Evolutionary conservation across 1,140 invertebrate species (phyloP).

Genomic region (Drosophila punjabiensis): DNA sequence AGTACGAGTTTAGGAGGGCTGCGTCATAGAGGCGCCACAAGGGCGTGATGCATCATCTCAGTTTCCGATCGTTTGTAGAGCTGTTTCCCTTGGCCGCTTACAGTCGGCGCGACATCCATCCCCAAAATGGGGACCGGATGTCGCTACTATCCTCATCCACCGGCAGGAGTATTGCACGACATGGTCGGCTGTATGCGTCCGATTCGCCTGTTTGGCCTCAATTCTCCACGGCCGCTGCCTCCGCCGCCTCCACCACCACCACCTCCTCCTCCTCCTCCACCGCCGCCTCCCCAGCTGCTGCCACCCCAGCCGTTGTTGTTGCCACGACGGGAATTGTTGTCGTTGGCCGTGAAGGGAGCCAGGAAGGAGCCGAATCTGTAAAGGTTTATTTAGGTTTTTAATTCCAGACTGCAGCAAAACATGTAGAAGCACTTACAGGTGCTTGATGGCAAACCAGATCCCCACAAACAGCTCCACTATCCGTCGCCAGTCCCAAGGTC

Average conservation of each 20-base stretch:
- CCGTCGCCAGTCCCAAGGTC: slow-evolving; percentile 69
- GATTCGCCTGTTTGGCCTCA: slow-evolving; percentile 69
- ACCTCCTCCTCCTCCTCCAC: slow-evolving; percentile 29
- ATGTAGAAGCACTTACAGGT: slow-evolving; percentile 51
- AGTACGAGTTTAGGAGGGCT: slow-evolving; percentile 47
- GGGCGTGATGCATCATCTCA: not conserved
- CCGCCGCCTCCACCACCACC: slow-evolving; percentile 48
- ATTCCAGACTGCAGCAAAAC: rapidly evolving
- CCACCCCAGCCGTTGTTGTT: slow-evolving; percentile 49
- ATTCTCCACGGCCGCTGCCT: slow-evolving; percentile 43
- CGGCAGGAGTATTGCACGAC: slow-evolving; percentile 42
- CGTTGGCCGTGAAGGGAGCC: slow-evolving; percentile 54
- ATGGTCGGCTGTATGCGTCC: slow-evolving; percentile 63
- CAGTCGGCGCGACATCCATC: slow-evolving; percentile 37
- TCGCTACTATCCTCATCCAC: slow-evolving; percentile 67
- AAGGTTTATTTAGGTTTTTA: not conserved
- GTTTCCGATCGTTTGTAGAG: not conserved
- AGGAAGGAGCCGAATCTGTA: slow-evolving; percentile 56
- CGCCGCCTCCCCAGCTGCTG: slow-evolving; percentile 10
- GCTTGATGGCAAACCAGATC: slow-evolving; percentile 62
- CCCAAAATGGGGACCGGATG: slow-evolving; percentile 20
- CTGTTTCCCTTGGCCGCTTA: not conserved
- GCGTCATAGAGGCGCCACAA: slow-evolving; percentile 45
- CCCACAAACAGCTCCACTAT: slow-evolving; percentile 62
- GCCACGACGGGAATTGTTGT: slow-evolving; percentile 40